Conservation (phyloP, 2,888 invertebrate genomes). For the Thereva nobilitata region DNA sequence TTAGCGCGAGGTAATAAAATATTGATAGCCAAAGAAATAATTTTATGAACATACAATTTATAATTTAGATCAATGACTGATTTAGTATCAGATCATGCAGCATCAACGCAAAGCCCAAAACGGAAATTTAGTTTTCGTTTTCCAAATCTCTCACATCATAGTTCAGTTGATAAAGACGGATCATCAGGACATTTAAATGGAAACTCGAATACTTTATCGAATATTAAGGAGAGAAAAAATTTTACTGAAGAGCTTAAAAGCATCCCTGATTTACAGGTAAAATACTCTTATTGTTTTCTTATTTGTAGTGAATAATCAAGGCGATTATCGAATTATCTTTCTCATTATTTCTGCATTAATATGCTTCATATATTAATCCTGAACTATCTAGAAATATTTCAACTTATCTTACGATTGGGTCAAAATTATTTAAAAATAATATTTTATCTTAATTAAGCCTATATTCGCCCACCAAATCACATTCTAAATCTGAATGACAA, state of each 20-base stretch:
- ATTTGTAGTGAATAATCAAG: no score
- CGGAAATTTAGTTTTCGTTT: slow-evolving; percentile 80
- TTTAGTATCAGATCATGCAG: slow-evolving; percentile 62
- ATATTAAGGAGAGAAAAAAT: slow-evolving; percentile 66
- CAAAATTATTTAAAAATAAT: no score
- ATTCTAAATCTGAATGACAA: no score
- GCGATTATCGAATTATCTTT: no score
- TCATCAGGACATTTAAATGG: slow-evolving; percentile 27
- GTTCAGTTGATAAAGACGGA: slow-evolving; percentile 47
- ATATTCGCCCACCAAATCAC: no score
- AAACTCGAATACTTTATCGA: slow-evolving; percentile 49
- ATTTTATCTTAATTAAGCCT: no score
- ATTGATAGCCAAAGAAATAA: background rate
- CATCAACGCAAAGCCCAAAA: slow-evolving; percentile 68
- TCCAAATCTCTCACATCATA: slow-evolving; percentile 58
- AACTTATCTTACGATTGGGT: no score
- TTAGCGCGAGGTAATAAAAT: slow-evolving; percentile 68
- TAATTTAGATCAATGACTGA: slow-evolving; percentile 64
- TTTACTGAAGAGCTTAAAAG: slow-evolving; percentile 87
- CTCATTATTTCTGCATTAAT: no score
- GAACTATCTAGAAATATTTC: no score
- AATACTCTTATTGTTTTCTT: slow-evolving; percentile 38
- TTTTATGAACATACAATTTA: slow-evolving; percentile 43
- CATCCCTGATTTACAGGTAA: slow-evolving; percentile 87
- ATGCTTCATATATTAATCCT: no score